Conservation (phyloP, 1,140 invertebrate genomes). For the Akabosia matsudoensis region DNA sequence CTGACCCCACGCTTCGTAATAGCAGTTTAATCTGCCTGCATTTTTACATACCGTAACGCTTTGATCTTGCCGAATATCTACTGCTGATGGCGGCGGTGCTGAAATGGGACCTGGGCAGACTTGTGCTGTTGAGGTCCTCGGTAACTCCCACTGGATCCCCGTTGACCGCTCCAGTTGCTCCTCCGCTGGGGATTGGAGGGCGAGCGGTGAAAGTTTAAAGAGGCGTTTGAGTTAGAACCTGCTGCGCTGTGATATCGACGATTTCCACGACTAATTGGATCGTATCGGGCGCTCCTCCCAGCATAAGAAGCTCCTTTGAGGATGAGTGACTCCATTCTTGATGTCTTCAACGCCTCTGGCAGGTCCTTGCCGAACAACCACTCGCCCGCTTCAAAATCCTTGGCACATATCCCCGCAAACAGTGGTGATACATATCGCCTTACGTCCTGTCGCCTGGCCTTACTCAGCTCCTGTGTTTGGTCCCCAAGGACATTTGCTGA, state of each 20-base stretch:
- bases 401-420: constrained; percentile 9
- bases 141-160: not conserved
- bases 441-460: not conserved
- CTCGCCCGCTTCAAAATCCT: not conserved
- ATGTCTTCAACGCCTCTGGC: constrained; percentile 13
- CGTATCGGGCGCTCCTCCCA: too few relatives aligned
- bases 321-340: not conserved
- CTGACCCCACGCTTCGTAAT: too few relatives aligned
- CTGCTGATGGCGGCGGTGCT: not conserved
- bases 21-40: too few relatives aligned
- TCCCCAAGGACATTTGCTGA: not conserved
- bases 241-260: too few relatives aligned
- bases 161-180: not conserved
- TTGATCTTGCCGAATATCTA: too few relatives aligned
- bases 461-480: constrained; percentile 22
- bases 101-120: too few relatives aligned
- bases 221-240: not conserved
- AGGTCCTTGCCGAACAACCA: constrained; percentile 33
- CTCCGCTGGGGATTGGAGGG: not conserved
- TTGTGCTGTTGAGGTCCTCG: not conserved
- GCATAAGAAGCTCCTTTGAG: not conserved
- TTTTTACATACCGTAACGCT: too few relatives aligned
- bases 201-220: constrained; percentile 35
- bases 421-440: constrained; percentile 4
- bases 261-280: not conserved